Evolutionary conservation across 2,888 invertebrate species (phyloP), one percentile per base, ranked within the genome.

Genomic region (Agriopis aurantiaria): DNA sequence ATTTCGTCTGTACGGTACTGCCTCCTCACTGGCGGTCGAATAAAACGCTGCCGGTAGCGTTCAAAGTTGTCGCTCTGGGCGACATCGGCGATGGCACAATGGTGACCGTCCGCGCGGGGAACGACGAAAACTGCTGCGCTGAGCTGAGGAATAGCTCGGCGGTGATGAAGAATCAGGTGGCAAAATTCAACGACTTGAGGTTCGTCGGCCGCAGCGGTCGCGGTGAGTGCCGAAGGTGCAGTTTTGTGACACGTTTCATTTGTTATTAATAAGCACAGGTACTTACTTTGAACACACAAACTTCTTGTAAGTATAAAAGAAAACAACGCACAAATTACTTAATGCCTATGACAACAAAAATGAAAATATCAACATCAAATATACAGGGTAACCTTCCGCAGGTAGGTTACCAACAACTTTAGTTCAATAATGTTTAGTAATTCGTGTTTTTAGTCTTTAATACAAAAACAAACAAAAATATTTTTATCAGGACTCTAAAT

Each of bases 191-290:
- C 91, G 99, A 99, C 95, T 95, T 99, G 83, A 96, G 99, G 89
- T 99, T 99, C 95, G 99, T 99, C 83, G 99, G 99, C 80, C 96
- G 99, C 90, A 99, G 99, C 90, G 99, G 99, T 84, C 96, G 99
- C 97, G 99, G 99, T 99, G 95, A 97, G 96, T 95, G 91, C 91
- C 82, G 89, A 93, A 93, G 93, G 93, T 94, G 93, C 93, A 93
- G 93, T 94, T 92, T 85, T 87, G 86, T 83, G 81, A 84, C 77
- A 82, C 77, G 81, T 76, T 78, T 62, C 45, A 61, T 51, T 81
- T 76, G 68, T 78, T 79, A 68, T 71, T 75, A 69, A 78, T 69
- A 33, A 33, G 33, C 3, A 3, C 33, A 33, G 33, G 4, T 33
- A 63, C 57, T 61, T 59, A 48, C 56, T 64, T 60, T 3, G 40